A percentile compares a stretch with the other conserved stretches of the same genome.
Evolutionary conservation across 2,113 vertebrate species (phyloP).

Genomic region (Pelodiscus sinensis): DNA sequence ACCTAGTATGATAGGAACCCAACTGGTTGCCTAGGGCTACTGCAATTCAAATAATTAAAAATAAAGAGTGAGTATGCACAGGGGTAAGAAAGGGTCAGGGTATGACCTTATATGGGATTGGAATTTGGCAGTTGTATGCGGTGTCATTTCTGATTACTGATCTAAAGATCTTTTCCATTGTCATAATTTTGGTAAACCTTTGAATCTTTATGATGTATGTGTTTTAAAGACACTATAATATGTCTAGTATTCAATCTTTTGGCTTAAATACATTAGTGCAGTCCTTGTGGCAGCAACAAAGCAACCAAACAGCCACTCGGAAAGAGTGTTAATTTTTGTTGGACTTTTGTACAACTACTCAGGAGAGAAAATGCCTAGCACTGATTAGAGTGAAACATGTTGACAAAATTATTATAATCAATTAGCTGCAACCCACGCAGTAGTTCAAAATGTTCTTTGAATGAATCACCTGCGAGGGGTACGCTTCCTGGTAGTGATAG

Average conservation of each 20-base stretch:
- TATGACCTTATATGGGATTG: neutral
- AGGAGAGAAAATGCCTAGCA: neutral
- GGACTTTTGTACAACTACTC: neutral
- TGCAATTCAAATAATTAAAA: no score
- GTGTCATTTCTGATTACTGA: neutral
- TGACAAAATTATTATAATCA: neutral
- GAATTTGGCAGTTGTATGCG: neutral
- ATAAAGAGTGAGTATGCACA: no score
- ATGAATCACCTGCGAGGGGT: neutral
- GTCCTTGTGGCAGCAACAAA: rapidly evolving
- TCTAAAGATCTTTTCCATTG: neutral
- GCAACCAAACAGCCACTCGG: neutral
- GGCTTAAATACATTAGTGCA: neutral
- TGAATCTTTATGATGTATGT: neutral
- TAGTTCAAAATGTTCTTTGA: neutral
- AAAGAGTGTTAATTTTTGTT: neutral
- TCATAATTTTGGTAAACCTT: neutral
- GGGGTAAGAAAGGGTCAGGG: neutral
- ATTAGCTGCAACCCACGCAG: neutral
- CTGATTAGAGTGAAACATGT: neutral
- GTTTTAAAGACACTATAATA: neutral
- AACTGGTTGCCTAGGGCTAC: neutral
- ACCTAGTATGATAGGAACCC: neutral
- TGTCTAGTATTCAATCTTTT: neutral
- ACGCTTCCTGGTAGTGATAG: neutral